These are phyloP conservation scores for Steinernema khuongi DNA, from an alignment of 1,140 invertebrate genomes.

Conservation along the genomic window DNA sequence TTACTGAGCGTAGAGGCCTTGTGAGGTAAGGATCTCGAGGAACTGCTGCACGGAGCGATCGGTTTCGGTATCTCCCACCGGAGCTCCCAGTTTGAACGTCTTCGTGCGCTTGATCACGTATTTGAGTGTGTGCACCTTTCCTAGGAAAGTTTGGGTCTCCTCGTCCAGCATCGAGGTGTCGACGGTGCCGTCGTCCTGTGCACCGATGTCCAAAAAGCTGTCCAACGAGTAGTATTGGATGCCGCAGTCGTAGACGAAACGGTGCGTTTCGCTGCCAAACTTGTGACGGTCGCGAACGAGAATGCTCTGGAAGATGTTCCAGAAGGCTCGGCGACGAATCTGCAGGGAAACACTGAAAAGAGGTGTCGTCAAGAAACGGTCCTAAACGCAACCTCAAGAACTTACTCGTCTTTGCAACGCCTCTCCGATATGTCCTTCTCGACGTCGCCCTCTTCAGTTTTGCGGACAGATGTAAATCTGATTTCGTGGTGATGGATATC, in stretches of 20 bases:
- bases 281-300: not conserved
- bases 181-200: not conserved
- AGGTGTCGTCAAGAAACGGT: not conserved
- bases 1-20: slow-evolving; percentile 7
- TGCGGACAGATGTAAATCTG: no score
- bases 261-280: not conserved
- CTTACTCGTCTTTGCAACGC: not conserved
- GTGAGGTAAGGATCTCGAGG: slow-evolving; percentile 25
- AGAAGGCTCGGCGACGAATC: slow-evolving; percentile 5
- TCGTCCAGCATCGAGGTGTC: not conserved
- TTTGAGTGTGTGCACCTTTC: not conserved
- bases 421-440: no score
- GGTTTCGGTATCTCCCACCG: slow-evolving; percentile 17
- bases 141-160: not conserved
- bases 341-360: slow-evolving; percentile 20
- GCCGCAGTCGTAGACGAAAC: slow-evolving; percentile 21
- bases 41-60: slow-evolving; percentile 28
- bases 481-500: no score
- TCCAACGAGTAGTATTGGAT: slow-evolving; percentile 11
- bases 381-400: not conserved
- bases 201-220: not conserved
- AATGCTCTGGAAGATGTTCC: not conserved
- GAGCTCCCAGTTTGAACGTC: not conserved
- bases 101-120: not conserved
- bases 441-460: no score